Conservation (phyloP, 2,888 invertebrate genomes). For the Melinopterus prodromus region DNA sequence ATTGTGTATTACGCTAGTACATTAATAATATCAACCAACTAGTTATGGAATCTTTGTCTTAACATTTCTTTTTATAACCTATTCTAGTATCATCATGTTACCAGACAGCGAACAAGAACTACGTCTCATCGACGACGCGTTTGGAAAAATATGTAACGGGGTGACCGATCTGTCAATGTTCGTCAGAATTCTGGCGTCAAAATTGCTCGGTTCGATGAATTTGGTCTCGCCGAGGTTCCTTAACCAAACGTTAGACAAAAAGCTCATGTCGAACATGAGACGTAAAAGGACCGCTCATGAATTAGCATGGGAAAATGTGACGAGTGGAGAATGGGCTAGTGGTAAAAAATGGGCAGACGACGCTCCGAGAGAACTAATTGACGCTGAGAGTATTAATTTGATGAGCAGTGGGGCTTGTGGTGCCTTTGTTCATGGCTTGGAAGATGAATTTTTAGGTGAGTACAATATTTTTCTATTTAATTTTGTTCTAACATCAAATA, state of each 20-base stretch:
- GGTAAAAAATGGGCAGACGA: slow-evolving; percentile 91
- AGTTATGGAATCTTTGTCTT: neutral
- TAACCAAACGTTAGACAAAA: slow-evolving; percentile 97
- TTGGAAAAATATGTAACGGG: slow-evolving; percentile 92
- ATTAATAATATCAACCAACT: too few species aligned
- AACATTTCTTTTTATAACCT: slow-evolving; percentile 26
- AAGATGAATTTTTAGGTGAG: slow-evolving; percentile 91
- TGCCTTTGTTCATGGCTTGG: slow-evolving; percentile 96
- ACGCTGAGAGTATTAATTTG: slow-evolving; percentile 78
- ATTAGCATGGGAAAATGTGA: slow-evolving; percentile 81
- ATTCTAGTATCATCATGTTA: slow-evolving; percentile 71
- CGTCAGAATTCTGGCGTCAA: slow-evolving; percentile 85
- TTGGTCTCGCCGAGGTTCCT: slow-evolving; percentile 89
- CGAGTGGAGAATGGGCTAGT: slow-evolving; percentile 90
- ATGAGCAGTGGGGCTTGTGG: slow-evolving; percentile 96
- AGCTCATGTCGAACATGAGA: slow-evolving; percentile 94
- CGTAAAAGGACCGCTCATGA: slow-evolving; percentile 82
- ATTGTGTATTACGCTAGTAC: too few species aligned
- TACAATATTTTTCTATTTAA: neutral
- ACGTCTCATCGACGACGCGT: slow-evolving; percentile 93
- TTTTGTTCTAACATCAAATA: neutral
- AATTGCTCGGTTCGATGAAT: slow-evolving; percentile 85
- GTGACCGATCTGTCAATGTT: slow-evolving; percentile 92
- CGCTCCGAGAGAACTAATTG: slow-evolving; percentile 76
- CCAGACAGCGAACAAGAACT: slow-evolving; percentile 84